Conservation (phyloP, 2,113 vertebrate genomes). For the Chinchilla lanigera region DNA sequence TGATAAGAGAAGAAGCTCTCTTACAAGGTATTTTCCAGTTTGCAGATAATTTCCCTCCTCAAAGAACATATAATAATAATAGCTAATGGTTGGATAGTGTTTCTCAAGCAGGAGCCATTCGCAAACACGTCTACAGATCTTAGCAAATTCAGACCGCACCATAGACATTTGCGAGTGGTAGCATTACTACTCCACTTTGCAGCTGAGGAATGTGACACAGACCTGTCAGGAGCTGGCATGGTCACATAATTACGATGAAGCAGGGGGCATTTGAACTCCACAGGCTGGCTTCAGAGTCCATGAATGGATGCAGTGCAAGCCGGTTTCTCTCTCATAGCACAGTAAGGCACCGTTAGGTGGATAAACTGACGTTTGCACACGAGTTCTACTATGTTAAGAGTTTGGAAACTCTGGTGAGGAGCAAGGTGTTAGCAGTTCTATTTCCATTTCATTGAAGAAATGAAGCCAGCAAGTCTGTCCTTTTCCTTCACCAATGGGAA, state of each 20-base stretch:
- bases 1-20: not conserved
- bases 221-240: not conserved
- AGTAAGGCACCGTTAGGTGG: accelerated
- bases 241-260: not conserved
- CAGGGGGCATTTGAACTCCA: not conserved
- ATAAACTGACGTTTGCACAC: not conserved
- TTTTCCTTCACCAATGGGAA: not conserved
- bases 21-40: not conserved
- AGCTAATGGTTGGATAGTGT: not conserved
- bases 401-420: not conserved
- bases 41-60: not conserved
- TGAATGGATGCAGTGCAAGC: accelerated
- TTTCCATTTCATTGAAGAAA: conserved; percentile 11
- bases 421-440: not conserved
- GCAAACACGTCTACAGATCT: not conserved
- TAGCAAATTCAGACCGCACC: not conserved
- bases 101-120: not conserved
- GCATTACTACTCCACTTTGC: not conserved
- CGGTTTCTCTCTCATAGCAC: not conserved
- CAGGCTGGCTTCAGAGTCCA: not conserved
- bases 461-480: not conserved
- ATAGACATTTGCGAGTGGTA: not conserved
- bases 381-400: not conserved
- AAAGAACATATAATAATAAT: not conserved
- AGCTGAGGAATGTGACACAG: not conserved